phyloP scores from a whole-genome alignment of 2,797 vertebrate species.

The Epinephelus awoara region DNA sequence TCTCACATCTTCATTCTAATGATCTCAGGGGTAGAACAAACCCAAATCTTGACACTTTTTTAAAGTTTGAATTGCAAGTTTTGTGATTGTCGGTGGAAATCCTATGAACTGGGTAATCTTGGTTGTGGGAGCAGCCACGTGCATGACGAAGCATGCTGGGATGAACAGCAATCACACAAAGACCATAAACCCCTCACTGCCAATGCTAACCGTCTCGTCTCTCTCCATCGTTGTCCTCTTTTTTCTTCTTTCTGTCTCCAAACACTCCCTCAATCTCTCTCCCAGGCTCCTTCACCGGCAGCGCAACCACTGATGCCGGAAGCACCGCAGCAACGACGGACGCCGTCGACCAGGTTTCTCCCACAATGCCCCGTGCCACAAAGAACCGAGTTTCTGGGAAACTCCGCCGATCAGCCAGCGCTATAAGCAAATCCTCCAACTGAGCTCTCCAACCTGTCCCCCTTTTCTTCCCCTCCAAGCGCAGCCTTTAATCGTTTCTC shows the following conservation, averaged over 20 bases:
- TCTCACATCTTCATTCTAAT: slow-evolving; percentile 32
- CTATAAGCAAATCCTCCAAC: slow-evolving; percentile 88
- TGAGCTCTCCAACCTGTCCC: slow-evolving; percentile 66
- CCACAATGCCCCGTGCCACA: slow-evolving; percentile 81
- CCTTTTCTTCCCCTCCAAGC: neutral
- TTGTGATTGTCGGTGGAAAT: slow-evolving; percentile 62
- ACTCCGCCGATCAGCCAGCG: slow-evolving; percentile 85
- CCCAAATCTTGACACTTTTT: slow-evolving; percentile 32
- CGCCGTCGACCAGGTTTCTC: slow-evolving; percentile 81
- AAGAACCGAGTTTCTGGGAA: slow-evolving; percentile 86
- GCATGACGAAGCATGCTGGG: slow-evolving; percentile 79
- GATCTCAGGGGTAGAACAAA: slow-evolving; percentile 11
- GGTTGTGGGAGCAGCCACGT: slow-evolving; percentile 53
- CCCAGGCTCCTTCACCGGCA: slow-evolving; percentile 89
- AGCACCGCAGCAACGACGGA: slow-evolving; percentile 54
- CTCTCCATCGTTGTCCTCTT: neutral
- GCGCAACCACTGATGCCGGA: slow-evolving; percentile 82
- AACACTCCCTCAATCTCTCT: slow-evolving; percentile 43
- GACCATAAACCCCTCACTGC: neutral
- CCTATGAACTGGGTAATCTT: slow-evolving; percentile 48
- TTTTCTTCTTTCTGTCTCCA: slow-evolving; percentile 14
- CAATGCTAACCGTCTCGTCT: slow-evolving; percentile 27
- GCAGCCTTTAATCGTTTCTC: slow-evolving; percentile 65
- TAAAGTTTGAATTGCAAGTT: slow-evolving; percentile 24
- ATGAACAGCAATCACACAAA: slow-evolving; percentile 34